phyloP scores from a whole-genome alignment of 1,140 invertebrate species.

The Dreissena polymorpha region DNA sequence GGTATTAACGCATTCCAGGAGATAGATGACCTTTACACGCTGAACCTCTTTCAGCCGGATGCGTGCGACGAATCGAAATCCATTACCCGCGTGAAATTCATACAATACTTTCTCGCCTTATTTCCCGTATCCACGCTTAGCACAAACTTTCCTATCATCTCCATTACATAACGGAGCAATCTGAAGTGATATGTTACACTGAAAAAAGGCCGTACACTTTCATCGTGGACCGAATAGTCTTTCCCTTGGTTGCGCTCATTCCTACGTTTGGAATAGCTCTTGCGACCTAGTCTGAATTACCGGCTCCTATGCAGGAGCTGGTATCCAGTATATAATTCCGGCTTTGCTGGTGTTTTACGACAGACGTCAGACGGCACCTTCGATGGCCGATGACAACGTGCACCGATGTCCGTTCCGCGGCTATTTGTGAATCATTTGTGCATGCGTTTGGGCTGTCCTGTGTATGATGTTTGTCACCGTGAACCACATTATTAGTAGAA shows the following conservation, averaged over 20 bases:
- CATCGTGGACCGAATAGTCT: constrained; percentile 70
- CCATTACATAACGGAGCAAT: too few relatives aligned
- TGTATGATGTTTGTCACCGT: constrained; percentile 91
- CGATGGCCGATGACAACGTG: constrained; percentile 53
- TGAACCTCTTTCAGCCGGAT: constrained; percentile 88
- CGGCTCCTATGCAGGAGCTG: too few relatives aligned
- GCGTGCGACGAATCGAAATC: constrained; percentile 61
- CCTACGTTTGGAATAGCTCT: constrained; percentile 93
- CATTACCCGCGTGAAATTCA: constrained; percentile 69
- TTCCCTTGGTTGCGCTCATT: constrained; percentile 87
- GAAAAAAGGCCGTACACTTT: too few relatives aligned
- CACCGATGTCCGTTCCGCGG: constrained; percentile 91
- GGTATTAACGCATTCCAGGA: constrained; percentile 91
- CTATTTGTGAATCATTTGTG: constrained; percentile 88
- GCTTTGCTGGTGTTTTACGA: constrained; percentile 91
- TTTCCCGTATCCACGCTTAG: constrained; percentile 98
- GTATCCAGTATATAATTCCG: constrained; percentile 97
- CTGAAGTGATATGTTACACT: too few relatives aligned
- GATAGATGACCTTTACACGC: constrained; percentile 94
- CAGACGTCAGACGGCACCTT: constrained; percentile 77
- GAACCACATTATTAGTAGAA: constrained; percentile 79
- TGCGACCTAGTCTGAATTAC: constrained; percentile 90
- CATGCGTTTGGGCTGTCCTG: constrained; percentile 90
- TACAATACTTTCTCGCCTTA: constrained; percentile 93
- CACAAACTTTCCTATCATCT: constrained; percentile 98